Evolutionary conservation across 2,888 invertebrate genomes (phyloP).

Genomic region (Tanytarsus gracilentus): DNA sequence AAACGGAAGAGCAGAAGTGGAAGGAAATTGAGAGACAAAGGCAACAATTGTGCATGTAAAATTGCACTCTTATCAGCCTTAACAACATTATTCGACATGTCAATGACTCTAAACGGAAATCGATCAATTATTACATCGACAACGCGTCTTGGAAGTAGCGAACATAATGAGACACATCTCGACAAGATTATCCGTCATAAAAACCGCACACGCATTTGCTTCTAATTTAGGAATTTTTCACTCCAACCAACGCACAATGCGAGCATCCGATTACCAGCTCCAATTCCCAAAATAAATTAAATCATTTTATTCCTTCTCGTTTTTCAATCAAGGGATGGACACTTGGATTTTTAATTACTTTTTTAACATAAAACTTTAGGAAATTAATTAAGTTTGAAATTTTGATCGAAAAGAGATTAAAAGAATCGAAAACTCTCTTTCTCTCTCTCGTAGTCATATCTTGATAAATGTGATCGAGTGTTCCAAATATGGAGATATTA

Average conservation of each 20-base stretch:
- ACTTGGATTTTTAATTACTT: background rate
- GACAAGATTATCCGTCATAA: constrained; percentile 21
- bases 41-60: background rate
- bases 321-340: background rate
- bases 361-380: too few species aligned
- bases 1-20: constrained; percentile 20
- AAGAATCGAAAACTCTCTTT: too few species aligned
- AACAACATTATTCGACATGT: background rate
- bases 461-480: too few species aligned
- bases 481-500: too few species aligned
- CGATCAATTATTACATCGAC: constrained; percentile 14
- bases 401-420: too few species aligned
- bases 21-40: constrained; percentile 1
- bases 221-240: background rate
- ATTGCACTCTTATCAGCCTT: background rate
- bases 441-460: too few species aligned
- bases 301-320: background rate
- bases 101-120: constrained; percentile 16
- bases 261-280: constrained; percentile 4
- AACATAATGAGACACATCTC: background rate
- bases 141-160: background rate
- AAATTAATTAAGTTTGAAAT: too few species aligned
- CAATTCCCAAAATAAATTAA: constrained; percentile 2
- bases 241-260: constrained; percentile 12
- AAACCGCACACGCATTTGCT: constrained; percentile 3